phyloP scores from a whole-genome alignment of 2,113 vertebrate genomes.

The Protomyctophum bolini region DNA sequence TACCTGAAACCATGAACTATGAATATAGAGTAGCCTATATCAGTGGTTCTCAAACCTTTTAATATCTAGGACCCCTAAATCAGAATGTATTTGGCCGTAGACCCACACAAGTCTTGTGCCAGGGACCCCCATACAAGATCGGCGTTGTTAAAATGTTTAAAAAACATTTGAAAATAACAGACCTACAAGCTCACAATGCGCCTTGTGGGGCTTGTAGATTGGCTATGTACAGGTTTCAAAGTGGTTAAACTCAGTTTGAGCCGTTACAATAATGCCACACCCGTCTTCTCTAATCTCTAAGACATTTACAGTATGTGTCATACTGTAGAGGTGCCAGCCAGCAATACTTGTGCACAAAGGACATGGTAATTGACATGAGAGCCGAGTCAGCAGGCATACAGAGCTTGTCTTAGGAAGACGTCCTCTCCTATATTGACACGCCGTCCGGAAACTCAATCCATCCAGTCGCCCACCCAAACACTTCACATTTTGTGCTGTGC shows the following conservation, averaged over 20 bases:
- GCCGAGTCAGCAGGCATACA: constrained; percentile 59
- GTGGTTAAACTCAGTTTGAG: neutral
- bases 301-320: constrained; percentile 39
- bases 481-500: constrained; percentile 66
- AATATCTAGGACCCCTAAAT: too few species aligned
- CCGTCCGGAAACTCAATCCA: constrained; percentile 65
- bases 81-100: too few species aligned
- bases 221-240: too few species aligned
- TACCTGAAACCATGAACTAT: too few species aligned
- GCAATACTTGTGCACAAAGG: constrained; percentile 59
- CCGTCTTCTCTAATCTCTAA: constrained; percentile 29
- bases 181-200: too few species aligned
- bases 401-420: constrained; percentile 53
- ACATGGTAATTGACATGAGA: constrained; percentile 62
- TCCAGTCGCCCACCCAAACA: constrained; percentile 67
- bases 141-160: too few species aligned
- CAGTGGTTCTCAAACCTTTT: too few species aligned
- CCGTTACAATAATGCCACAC: constrained; percentile 5
- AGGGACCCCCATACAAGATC: too few species aligned
- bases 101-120: too few species aligned
- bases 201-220: too few species aligned
- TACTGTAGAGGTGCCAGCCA: constrained; percentile 40
- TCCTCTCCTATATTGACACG: constrained; percentile 57
- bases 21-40: too few species aligned
- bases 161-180: too few species aligned